phyloP scores from a whole-genome alignment of 2,888 invertebrate species.

The Laothoe populi region DNA sequence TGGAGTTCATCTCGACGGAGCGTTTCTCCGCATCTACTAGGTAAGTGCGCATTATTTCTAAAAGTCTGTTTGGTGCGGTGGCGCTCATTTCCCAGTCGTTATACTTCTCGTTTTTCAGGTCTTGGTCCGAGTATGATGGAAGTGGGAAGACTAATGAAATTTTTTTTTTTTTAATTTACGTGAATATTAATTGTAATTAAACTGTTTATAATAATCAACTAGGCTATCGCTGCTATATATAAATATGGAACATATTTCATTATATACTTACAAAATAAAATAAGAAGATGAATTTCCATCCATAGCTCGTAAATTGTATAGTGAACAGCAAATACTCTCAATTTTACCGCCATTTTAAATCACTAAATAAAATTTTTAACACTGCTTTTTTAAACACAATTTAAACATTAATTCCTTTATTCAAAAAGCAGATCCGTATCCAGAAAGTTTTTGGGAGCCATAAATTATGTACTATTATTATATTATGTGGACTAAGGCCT shows the following conservation, averaged over 20 bases:
- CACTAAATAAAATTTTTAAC: too few species aligned
- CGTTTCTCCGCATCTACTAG: constrained; percentile 34
- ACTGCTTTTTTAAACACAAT: too few species aligned
- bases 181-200: too few species aligned
- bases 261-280: constrained; percentile 12
- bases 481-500: too few species aligned
- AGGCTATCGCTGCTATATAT: too few species aligned
- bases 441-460: too few species aligned
- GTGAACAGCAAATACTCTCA: not conserved
- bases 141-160: not conserved
- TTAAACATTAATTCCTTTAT: too few species aligned
- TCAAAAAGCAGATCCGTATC: too few species aligned
- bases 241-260: not conserved
- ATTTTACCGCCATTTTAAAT: not conserved
- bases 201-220: too few species aligned
- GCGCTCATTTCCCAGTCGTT: constrained; percentile 16
- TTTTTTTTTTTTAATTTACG: too few species aligned
- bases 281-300: not conserved
- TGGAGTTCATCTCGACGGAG: constrained; percentile 25
- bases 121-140: not conserved
- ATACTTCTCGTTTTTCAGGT: not conserved
- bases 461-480: too few species aligned
- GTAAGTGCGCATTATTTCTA: constrained; percentile 36
- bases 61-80: constrained; percentile 6
- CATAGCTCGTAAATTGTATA: not conserved